Evolutionary conservation across 2,888 invertebrate genomes (phyloP).

Genomic region (Leptopilina drosophilae): DNA sequence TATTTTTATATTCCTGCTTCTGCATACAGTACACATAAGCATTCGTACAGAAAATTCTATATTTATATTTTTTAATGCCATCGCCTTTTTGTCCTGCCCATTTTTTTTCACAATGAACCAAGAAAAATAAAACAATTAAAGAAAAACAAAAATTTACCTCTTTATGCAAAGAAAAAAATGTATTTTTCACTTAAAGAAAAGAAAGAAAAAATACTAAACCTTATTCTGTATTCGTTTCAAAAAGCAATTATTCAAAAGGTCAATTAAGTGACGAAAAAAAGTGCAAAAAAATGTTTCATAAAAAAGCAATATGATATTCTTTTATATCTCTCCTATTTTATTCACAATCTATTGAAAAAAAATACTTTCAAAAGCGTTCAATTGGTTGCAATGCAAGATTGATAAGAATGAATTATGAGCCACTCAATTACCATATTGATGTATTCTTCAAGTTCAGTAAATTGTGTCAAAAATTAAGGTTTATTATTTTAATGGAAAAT

Average conservation of each 20-base stretch:
- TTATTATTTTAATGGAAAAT: too few relatives aligned
- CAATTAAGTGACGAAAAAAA: not conserved
- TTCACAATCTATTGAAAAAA: not conserved
- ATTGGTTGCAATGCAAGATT: not conserved
- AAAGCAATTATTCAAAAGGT: not conserved
- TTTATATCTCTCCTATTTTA: not conserved
- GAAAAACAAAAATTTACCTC: too few relatives aligned
- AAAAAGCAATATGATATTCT: not conserved
- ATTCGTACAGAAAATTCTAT: constrained; percentile 25
- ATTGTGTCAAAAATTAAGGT: too few relatives aligned
- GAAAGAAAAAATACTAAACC: not conserved
- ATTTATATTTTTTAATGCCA: constrained; percentile 27
- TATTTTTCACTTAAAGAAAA: not conserved
- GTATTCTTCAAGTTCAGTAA: too few relatives aligned
- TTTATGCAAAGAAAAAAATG: too few relatives aligned
- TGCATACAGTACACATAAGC: constrained; percentile 16
- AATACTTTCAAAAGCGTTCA: too few relatives aligned
- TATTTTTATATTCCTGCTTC: constrained; percentile 38
- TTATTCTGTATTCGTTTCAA: constrained; percentile 1
- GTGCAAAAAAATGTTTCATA: constrained; percentile 16
- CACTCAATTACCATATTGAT: too few relatives aligned
- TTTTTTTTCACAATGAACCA: not conserved
- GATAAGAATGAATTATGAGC: not conserved
- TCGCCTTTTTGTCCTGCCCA: constrained; percentile 27
- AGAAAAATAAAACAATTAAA: too few relatives aligned